These are phyloP conservation scores for Bujurquina vittata DNA, from an alignment of 2,113 vertebrate species.

Conservation along the genomic window DNA sequence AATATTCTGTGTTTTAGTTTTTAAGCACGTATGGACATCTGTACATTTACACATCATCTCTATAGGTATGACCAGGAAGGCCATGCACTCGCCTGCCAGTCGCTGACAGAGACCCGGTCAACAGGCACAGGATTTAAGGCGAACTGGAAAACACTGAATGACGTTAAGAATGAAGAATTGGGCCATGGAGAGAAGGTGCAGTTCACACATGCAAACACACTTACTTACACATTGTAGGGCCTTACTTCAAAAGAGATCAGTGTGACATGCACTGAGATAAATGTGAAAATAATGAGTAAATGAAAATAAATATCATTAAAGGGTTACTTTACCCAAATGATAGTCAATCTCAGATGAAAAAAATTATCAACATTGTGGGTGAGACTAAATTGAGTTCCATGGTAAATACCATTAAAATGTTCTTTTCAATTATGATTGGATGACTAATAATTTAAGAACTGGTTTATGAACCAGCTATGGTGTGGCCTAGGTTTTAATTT, in stretches of 20 bases:
- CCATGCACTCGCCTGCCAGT: slow-evolving; percentile 80
- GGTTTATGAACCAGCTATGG: neutral
- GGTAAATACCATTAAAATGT: neutral
- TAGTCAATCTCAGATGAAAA: neutral
- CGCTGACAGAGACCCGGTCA: slow-evolving; percentile 83
- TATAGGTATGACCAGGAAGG: slow-evolving; percentile 88
- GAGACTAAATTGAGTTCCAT: neutral
- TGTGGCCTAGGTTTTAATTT: neutral
- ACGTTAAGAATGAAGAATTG: slow-evolving; percentile 85
- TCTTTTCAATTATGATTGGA: neutral
- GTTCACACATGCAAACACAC: neutral
- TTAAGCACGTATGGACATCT: neutral
- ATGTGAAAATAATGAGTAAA: no score
- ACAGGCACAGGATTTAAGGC: slow-evolving; percentile 54
- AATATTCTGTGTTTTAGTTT: neutral
- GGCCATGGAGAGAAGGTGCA: slow-evolving; percentile 90
- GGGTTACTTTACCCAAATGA: neutral
- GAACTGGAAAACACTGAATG: slow-evolving; percentile 89
- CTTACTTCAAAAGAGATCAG: neutral
- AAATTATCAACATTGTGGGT: neutral
- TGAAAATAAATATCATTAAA: neutral
- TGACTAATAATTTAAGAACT: neutral
- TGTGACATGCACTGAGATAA: neutral
- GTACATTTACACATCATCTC: slow-evolving; percentile 10
- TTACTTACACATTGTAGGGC: neutral